A percentile compares a stretch with the other conserved stretches of the same genome.
Evolutionary conservation across 2,113 vertebrate species (phyloP).

Genomic region (Rhynchomys soricoides): DNA sequence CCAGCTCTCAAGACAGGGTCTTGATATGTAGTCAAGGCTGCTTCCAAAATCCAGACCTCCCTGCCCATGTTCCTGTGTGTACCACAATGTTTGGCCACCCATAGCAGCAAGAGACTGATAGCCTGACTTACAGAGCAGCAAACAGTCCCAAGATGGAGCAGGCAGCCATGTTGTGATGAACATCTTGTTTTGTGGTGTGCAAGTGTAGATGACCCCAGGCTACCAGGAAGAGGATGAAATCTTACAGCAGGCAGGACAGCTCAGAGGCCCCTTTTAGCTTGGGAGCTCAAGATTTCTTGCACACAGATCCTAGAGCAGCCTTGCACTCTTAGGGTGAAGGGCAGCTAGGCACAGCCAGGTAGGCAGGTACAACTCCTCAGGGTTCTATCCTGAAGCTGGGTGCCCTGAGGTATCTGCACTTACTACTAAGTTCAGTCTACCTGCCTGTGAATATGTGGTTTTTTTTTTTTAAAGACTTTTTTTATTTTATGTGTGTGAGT

Average conservation of each 20-base stretch:
- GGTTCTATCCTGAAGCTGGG: neutral
- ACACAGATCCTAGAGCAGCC: rapidly evolving
- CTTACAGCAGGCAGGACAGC: neutral
- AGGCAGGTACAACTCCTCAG: neutral
- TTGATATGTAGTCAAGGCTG: neutral
- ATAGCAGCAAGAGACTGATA: rapidly evolving
- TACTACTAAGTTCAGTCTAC: neutral
- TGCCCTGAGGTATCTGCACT: neutral
- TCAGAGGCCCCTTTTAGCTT: neutral
- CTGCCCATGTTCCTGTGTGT: neutral
- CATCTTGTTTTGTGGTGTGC: neutral
- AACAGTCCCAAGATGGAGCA: neutral
- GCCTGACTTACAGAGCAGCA: neutral
- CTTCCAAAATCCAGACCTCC: neutral
- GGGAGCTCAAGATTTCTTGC: neutral
- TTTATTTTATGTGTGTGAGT: neutral
- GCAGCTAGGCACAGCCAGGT: rapidly evolving
- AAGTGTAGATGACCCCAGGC: neutral
- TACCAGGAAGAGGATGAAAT: neutral
- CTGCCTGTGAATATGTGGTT: neutral
- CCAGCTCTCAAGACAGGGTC: neutral
- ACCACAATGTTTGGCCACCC: neutral
- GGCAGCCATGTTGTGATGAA: neutral
- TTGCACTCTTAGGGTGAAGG: neutral
- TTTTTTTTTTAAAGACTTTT: neutral